These are phyloP conservation scores for Ahaetulla prasina DNA, from an alignment of 2,113 vertebrate genomes.

Conservation along the genomic window DNA sequence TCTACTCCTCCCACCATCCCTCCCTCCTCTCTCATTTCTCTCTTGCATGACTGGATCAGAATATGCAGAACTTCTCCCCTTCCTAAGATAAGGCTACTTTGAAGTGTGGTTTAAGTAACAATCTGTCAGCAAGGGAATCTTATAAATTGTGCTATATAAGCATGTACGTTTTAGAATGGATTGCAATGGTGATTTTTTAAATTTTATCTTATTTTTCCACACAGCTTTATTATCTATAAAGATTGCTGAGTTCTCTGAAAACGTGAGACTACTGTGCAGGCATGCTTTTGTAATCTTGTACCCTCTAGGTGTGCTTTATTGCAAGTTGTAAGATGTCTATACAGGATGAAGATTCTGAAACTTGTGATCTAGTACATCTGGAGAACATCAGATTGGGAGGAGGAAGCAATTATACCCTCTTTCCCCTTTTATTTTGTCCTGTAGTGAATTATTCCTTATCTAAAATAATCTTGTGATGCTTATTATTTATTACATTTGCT, in stretches of 20 bases:
- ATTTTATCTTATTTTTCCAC: neutral
- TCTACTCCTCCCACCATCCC: neutral
- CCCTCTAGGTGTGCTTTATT: neutral
- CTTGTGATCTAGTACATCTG: neutral
- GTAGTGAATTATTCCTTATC: neutral
- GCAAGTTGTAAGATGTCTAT: neutral
- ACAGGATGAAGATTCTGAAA: neutral
- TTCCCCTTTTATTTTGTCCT: neutral
- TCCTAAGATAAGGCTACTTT: neutral
- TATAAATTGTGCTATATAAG: neutral
- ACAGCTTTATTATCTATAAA: neutral
- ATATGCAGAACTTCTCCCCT: neutral
- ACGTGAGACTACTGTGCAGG: too few relatives aligned
- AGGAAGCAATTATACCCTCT: neutral
- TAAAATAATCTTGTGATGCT: neutral
- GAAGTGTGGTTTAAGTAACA: neutral
- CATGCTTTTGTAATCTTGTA: neutral
- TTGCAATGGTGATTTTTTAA: neutral
- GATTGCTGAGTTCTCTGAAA: neutral
- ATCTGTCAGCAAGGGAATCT: neutral
- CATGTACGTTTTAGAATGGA: neutral
- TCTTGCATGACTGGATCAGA: neutral
- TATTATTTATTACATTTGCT: neutral
- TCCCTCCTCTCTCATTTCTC: neutral
- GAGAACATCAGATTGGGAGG: neutral